These are phyloP conservation scores for Gorsachius goisagi DNA, from an alignment of 2,113 vertebrate genomes.

Conservation along the genomic window DNA sequence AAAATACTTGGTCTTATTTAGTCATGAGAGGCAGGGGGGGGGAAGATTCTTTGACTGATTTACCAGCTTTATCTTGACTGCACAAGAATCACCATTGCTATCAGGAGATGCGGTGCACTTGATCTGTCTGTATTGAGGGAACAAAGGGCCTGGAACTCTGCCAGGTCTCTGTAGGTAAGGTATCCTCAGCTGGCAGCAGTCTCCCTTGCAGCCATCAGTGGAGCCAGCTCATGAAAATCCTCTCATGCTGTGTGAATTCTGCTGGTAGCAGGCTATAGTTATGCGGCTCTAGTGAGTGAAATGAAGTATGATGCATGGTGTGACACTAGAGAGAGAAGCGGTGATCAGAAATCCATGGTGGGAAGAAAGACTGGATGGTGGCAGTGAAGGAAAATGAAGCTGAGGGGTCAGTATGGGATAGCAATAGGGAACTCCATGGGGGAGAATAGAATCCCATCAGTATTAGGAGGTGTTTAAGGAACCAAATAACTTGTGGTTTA, in stretches of 20 bases:
- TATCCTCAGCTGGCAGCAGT: not conserved
- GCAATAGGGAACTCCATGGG: not conserved
- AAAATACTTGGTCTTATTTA: not conserved
- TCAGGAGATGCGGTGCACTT: not conserved
- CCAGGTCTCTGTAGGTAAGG: not conserved
- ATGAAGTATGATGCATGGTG: not conserved
- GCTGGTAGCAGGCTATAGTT: not conserved
- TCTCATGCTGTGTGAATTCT: not conserved
- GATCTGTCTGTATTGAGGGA: not conserved
- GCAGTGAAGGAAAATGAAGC: not conserved
- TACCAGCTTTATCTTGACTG: not conserved
- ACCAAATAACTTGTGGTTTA: not conserved
- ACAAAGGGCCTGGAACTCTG: conserved; percentile 28
- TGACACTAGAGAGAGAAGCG: not conserved
- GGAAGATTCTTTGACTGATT: not conserved
- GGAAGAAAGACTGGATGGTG: not conserved
- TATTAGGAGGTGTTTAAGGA: not conserved
- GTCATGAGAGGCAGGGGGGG: fast-evolving
- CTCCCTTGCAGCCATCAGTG: not conserved
- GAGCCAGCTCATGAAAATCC: not conserved
- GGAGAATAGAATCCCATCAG: not conserved
- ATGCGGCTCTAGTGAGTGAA: not conserved
- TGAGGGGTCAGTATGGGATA: not conserved
- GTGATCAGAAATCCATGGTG: not conserved
- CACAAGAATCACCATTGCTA: not conserved